Base-by-base conservation (phyloP, 2,113 vertebrate genomes). In the Nothobranchius kuhntae region DNA sequence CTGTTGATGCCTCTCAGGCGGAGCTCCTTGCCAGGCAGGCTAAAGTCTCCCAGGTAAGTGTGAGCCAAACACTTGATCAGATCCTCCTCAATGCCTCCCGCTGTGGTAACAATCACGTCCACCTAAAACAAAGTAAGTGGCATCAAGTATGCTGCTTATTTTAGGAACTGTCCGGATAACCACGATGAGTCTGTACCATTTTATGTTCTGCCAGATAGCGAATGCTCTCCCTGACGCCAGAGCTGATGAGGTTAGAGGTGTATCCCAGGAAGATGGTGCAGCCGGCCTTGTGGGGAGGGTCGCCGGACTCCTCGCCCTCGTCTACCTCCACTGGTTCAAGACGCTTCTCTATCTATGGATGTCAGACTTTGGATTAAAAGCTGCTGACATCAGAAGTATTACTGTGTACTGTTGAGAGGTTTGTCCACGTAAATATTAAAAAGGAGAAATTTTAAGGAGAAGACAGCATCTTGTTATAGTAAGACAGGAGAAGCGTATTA, bases 231-330 rank as follows among this genome's bases (percentile, higher is more conserved):
- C 96, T 92, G 42, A 97, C 81, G 54, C 96, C 96, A 0, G 95
- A 96, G 84, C 95, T 97, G 85, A 98, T 96, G 61, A 98, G 94
- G 80, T 98, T 96, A 54, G 96, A 99, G 2, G 97, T 99, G 89
- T 95, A 98, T 21, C 96, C 97, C 71, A 99, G 80, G 80, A 98
- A 99, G 53, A 99, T 96, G 72, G 95, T 96, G 81, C 97, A 99
- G 71, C 95, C 95, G 0, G 47, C 62, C 30, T 61, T 61, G 13
- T 2, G 66, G 69, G 40, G 73, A 7, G 57, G 7, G 48, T 80
- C 62, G 0, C 46, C 66, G 0, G 73, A 53, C 68, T 85, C 83
- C 0, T 86, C 77, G 53, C 72, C 90, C 64, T 93, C 92, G 11
- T 71, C 84, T 30, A 86, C 82, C 6, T 91, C 82, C 74, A 93